Evolutionary conservation across 92 coral and sea anemone species (phyloP), one percentile per base, ranked within the genome.

Genomic region (Micromussa lordhowensis): DNA sequence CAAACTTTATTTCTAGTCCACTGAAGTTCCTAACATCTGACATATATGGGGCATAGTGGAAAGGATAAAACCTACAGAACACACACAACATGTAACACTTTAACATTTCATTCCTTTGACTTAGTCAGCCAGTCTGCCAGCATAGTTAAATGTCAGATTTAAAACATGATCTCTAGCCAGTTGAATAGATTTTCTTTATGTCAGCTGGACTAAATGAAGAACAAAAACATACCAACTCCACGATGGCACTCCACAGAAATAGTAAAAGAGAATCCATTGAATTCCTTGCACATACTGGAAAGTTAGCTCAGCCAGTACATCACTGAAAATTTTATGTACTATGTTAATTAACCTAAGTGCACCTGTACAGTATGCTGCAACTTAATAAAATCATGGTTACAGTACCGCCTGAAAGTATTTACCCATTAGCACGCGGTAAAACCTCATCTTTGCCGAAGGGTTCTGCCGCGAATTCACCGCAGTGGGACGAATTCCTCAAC

Each of bases 261-360:
- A 97, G 91, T 97, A 97, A 51, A 88, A 94, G 19, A 97, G 88
- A 88, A 97, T 97, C 99, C 99, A 97, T 79, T 97, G 99, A 35
- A 97, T 97, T 49, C 98, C 99, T 78, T 81, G 90, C 63, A 97
- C 94, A 75, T 97, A 97, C 92, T 97, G 95, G 59, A 87, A 92
- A 17, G 96, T 87, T 63, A 91, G 94, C 75, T 90, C 89, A 9
- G 92, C 89, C 55, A 95, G 58, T 35, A 93, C 91, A 38, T 86
- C 95, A 54, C 95, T 93, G 78, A 80, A 79, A 88, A 79, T 32
- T 54, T 51, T 74, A 82, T 12, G 19, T 68, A 68, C 5, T 28
- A 44, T 44, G 51, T 44, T 44, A 44, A 44, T 44, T 7, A 44
- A 44, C 51, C 1, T 9, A 44, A 44, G 51, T 44, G 21, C 49